phyloP scores from a whole-genome alignment of 2,113 vertebrate genomes.

The Tetraodon nigroviridis region DNA sequence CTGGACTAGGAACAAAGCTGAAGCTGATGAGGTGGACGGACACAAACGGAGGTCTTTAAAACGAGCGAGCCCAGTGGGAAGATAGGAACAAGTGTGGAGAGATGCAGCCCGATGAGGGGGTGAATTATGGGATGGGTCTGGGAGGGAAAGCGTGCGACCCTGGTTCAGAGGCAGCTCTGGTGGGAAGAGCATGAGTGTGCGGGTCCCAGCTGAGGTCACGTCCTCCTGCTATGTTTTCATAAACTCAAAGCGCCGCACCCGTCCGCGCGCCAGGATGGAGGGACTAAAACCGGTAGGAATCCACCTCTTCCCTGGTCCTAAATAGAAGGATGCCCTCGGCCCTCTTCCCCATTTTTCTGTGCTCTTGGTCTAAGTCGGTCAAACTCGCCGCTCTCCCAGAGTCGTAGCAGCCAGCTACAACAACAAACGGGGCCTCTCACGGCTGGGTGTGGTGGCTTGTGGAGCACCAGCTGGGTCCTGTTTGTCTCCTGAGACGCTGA shows the following conservation, averaged over 20 bases:
- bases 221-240: slow-evolving; percentile 61
- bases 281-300: slow-evolving; percentile 12
- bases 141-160: background rate
- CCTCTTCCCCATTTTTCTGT: slow-evolving; percentile 19
- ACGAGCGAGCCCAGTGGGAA: background rate
- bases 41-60: too few relatives aligned
- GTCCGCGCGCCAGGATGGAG: slow-evolving; percentile 24
- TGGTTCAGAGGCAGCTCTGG: slow-evolving; percentile 25
- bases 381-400: slow-evolving; percentile 22
- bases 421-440: slow-evolving; percentile 62
- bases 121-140: background rate
- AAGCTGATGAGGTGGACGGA: slow-evolving; percentile 1
- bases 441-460: slow-evolving; percentile 68
- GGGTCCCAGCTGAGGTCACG: slow-evolving; percentile 66
- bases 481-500: slow-evolving; percentile 56
- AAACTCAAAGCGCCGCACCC: slow-evolving; percentile 46
- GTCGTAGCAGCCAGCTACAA: slow-evolving; percentile 65
- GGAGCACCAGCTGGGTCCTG: slow-evolving; percentile 72
- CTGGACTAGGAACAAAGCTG: slow-evolving; percentile 13
- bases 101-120: too few relatives aligned
- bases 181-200: slow-evolving; percentile 54
- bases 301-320: slow-evolving; percentile 7
- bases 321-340: background rate
- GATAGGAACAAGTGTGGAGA: too few relatives aligned
- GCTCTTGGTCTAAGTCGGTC: slow-evolving; percentile 12